A percentile compares a stretch with the other conserved stretches of the same genome.
Evolutionary conservation across 2,888 invertebrate genomes (phyloP).

Genomic region (Harpagoxenus sublaevis): DNA sequence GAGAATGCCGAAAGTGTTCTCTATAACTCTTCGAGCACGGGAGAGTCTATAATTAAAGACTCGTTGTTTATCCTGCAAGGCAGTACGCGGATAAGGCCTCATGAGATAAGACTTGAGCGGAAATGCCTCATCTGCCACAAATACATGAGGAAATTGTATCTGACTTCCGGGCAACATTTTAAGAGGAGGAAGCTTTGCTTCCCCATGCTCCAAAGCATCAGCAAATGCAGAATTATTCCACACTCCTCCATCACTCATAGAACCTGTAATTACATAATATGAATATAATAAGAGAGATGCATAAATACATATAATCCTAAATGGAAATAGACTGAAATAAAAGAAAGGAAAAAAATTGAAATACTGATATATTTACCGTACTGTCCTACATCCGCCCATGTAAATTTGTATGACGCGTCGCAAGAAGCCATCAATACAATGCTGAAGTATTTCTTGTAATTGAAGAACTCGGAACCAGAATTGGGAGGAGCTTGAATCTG

Average conservation of each 20-base stretch:
- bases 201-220: not conserved
- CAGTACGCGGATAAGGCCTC: not conserved
- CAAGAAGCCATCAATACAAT: too few species aligned
- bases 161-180: not conserved
- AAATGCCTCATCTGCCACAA: not conserved
- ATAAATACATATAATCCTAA: too few species aligned
- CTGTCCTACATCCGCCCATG: conserved; percentile 8
- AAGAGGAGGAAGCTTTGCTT: not conserved
- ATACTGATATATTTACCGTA: too few species aligned
- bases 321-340: too few species aligned
- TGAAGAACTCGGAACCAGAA: too few species aligned
- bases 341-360: too few species aligned
- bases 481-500: too few species aligned
- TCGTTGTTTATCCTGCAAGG: not conserved
- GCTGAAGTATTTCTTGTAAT: too few species aligned
- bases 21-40: conserved; percentile 1
- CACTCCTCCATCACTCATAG: not conserved
- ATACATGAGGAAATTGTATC: not conserved
- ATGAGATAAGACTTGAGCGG: not conserved
- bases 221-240: not conserved
- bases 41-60: not conserved
- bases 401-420: too few species aligned
- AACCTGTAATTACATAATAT: conserved; percentile 1
- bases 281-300: not conserved
- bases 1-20: not conserved